Percentiles rank a stretch among this genome's conserved stretches.
Evolutionary conservation across 2,888 invertebrate genomes (phyloP).

Genomic region (Hypomecis atomaria): DNA sequence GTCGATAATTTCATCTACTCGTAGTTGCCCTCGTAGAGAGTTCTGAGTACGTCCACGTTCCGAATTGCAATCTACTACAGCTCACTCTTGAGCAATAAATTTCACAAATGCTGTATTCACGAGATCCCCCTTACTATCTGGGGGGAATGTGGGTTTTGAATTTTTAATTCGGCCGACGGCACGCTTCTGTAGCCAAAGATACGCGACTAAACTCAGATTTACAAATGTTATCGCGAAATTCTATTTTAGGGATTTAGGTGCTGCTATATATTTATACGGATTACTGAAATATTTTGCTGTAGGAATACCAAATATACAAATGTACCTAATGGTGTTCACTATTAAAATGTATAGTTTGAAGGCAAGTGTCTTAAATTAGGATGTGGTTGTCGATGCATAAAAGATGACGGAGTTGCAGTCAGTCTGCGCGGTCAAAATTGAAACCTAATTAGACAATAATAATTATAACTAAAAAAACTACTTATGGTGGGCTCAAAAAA

Average conservation of each 20-base stretch:
- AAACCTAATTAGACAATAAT: too few species aligned
- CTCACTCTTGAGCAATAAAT: slow-evolving; percentile 52
- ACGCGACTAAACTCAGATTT: slow-evolving; percentile 18
- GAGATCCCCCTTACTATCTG: slow-evolving; percentile 42
- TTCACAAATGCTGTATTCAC: slow-evolving; percentile 51
- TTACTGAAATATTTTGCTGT: not conserved
- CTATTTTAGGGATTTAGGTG: not conserved
- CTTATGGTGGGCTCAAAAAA: too few species aligned
- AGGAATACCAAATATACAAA: too few species aligned
- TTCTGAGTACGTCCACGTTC: slow-evolving; percentile 9
- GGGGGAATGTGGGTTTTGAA: slow-evolving; percentile 51
- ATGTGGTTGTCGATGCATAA: too few species aligned
- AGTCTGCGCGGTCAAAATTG: too few species aligned
- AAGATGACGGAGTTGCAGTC: too few species aligned
- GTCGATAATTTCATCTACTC: too few species aligned
- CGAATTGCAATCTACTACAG: slow-evolving; percentile 41
- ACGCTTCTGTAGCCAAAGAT: slow-evolving; percentile 41
- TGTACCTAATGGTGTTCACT: too few species aligned
- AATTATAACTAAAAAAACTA: too few species aligned
- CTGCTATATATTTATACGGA: not conserved
- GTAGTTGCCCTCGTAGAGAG: not conserved
- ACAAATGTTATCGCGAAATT: slow-evolving; percentile 17
- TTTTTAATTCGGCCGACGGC: slow-evolving; percentile 61
- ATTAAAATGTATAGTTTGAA: too few species aligned
- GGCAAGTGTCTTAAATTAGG: too few species aligned